Base-by-base conservation (phyloP, 2,888 invertebrate species). In the Emmelina monodactyla region DNA sequence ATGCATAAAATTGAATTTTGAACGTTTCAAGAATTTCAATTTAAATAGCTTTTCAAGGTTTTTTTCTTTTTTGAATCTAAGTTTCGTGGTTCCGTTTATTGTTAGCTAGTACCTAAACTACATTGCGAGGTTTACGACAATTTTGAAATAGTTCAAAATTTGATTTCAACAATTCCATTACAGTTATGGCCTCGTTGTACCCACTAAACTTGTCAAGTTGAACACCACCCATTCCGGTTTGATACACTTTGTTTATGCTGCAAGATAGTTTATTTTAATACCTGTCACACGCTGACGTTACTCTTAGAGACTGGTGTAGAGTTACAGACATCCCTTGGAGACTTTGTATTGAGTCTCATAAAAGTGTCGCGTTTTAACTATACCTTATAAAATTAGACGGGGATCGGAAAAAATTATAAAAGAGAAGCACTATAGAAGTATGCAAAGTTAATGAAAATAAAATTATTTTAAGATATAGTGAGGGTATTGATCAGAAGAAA, bases 211-310 rank as follows among this genome's bases (percentile, higher is more conserved):
- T 25, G 25, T 25, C 25, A 25, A 25, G 25, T 11, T 11, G n/a
- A 25, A 25, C 25, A 25, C n/a, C 25, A 25, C 11, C 25, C 11
- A 25, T 25, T 25, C 25, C 25, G 25, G 25, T 25, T 19, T 25
- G 25, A 25, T 25, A 25, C 25, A 25, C 25, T 25, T 25, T 25
- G 25, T 25, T 25, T 25, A 25, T 25, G 25, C 25, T 25, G 25
- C n/a, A 10, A 10, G 29, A 29, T 14, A 14, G 13, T 38, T 59
- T 58, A 51, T 55, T 63, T 58, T 57, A 56, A 62, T 67, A 66
- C 61, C 62, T 68, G 70, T 68, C 70, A 66, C 55, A 48, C 48
- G 45, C 49, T 50, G 53, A 57, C 50, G 53, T 55, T 55, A 49
- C 55, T 47, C 43, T 47, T 56, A 49, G 53, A 41, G 42, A 43